Evolutionary conservation across 2,113 vertebrate species (phyloP), one percentile per base, ranked within the genome.

Genomic region (Clupea harengus): DNA sequence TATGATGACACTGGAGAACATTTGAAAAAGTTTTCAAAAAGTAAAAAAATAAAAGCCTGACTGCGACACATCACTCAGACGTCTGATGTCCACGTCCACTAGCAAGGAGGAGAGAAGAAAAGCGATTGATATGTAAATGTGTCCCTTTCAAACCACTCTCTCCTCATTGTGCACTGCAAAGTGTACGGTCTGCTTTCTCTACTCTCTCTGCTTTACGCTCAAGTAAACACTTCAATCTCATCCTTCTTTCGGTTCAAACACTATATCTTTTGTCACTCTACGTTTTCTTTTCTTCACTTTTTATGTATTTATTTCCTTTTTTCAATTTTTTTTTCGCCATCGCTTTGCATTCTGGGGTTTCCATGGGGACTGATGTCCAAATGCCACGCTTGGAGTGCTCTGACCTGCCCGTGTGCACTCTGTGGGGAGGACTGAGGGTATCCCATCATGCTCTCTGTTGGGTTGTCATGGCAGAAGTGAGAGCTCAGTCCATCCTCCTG

Each of bases 111-210:
- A 82, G 86, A 57, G 45, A 32, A 86, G 81, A 46, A 45, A 20
- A 75, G 85, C 83, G 82, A 90, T 90, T 93, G 91, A 91, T 91
- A 91, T 91, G 89, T 81, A 89, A 90, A 93, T 92, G 88, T 75
- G 82, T 64, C 64, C 82, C 81, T 81, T 83, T 81, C 49, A 88
- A 88, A 78, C 84, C 60, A 10, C 52, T 54, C 85, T 81, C 67
- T 52, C n/a, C 32, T 60, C 45, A 1, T 32, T 44, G 45, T 0
- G n/a, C 15, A n/a, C 60, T 49, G 47, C 50, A 20, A 64, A n/a
- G 83, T 44, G 47, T 6, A 64, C 57, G 22, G 46, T 81, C 83
- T 87, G 82, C 60, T 82, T 3, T 28, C 9, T 11, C 6, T 72
- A 28, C n/a, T 67, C n/a, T 60, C 54, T 67, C 25, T 32, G 9